Evolutionary conservation across 2,888 invertebrate species (phyloP), one percentile per base, ranked within the genome.

Genomic region (Merodon equestris): DNA sequence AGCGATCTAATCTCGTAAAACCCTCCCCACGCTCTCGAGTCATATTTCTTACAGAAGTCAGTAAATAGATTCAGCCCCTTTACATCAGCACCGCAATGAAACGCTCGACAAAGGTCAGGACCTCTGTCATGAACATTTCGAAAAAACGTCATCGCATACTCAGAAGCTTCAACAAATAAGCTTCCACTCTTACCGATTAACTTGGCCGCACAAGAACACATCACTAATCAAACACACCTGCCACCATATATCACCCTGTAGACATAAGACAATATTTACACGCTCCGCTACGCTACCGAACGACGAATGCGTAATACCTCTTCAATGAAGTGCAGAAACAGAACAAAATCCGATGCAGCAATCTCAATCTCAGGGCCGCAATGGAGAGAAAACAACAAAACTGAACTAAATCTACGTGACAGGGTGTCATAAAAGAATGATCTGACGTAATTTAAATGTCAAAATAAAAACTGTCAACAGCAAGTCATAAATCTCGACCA

Each of bases 381-480:
- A 56, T n/a, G 50, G 53, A 53, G 17, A 45, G 63, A 36, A 51
- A 54, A 44, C 56, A 67, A 61, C 19, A 57, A 34, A 47, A 3
- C 44, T 19, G 57, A 63, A 44, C 53, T 51, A 53, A 72, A 61
- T 44, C 56, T 63, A 63, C 38, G 54, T 66, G 74, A 70, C 74
- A 68, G 74, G 60, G 64, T 79, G 68, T 79, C 79, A 64, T 79
- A 73, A 79, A 79, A 64, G 79, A 70, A 74, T 79, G 73, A 79
- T 70, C 79, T 79, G 74, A 79, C 79, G 79, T 70, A 79, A 79
- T 79, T 79, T 79, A 79, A 79, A 74, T 79, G 79, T 79, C 79
- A 74, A 79, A 79, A 79, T 60, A 79, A 79, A 79, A 70, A 68
- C 68, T 70, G 68, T 79, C 70, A 70, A 79, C 79, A 70, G 58